Base-by-base conservation (phyloP, 2,888 invertebrate genomes). In the Panopea generosa region DNA sequence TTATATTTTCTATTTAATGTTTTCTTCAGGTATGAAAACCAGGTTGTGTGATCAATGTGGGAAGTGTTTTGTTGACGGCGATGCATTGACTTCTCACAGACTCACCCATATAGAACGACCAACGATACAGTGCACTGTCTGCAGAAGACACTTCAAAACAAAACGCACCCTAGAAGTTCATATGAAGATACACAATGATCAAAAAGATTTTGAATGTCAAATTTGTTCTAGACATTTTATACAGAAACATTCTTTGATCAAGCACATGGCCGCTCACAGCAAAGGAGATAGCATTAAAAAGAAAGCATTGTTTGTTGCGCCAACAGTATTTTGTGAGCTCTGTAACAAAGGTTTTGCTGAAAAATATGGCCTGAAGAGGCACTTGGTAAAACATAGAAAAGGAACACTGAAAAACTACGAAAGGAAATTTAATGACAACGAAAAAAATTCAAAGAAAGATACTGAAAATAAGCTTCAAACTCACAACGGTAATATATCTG, bases 31-130 rank as follows among this genome's bases (percentile, higher is more conserved):
- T 29, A 22, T 11, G 11, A 47, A 33, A 45, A 43, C 50, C 16
- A 40, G 57, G 45, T 40, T 76, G n/a, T 76, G 76, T 52, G 66
- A 76, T 24, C 49, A 53, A 2, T 76, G 76, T 71, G 76, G 76
- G 11, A 76, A 76, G 45, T 38, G 56, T 3, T 76, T 71, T 26
- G 33, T 26, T 2, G 38, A 50, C n/a, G 47, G 53, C 3, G 62
- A 68, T 27, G 55, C 57, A 7, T 22, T 72, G 16, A 29, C 50
- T n/a, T 29, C 56, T 14, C 76, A 76, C 45, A 43, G 55, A 38
- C 60, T 62, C n/a, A 61, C 70, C 6, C 76, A 76, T 50, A 43
- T 24, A 2, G 47, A 20, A n/a, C 7, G 7, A 1, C 26, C 29
- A 3, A 18, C 33, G 7, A 38, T 50, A n/a, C 20, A 29, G n/a